A percentile compares a stretch with the other conserved stretches of the same genome.
Conservation (phyloP, 2,888 invertebrate species). For the Hecatera dysodea region DNA sequence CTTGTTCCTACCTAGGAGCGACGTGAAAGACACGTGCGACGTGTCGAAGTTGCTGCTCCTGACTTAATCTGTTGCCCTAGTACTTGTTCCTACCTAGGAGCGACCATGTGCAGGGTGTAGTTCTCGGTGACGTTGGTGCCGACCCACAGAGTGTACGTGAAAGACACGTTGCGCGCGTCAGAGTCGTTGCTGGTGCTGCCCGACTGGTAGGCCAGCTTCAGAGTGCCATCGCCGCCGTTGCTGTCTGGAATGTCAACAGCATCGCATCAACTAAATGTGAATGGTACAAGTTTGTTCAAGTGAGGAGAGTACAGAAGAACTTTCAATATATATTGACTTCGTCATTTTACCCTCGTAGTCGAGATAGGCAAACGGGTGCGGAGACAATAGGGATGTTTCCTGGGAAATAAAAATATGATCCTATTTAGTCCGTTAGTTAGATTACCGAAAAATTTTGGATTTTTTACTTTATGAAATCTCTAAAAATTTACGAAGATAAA, state of each 20-base stretch:
- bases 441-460: too few species aligned
- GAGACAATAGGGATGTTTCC: too few species aligned
- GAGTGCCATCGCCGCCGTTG: slow-evolving; percentile 86
- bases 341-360: neutral
- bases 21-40: slow-evolving; percentile 94
- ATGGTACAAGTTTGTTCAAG: too few species aligned
- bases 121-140: slow-evolving; percentile 96
- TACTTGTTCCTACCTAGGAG: slow-evolving; percentile 91
- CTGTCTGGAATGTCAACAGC: slow-evolving; percentile 73
- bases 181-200: slow-evolving; percentile 90
- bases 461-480: too few species aligned
- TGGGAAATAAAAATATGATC: too few species aligned
- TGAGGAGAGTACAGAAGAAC: too few species aligned
- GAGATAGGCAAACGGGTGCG: too few species aligned
- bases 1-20: slow-evolving; percentile 91
- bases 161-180: slow-evolving; percentile 93
- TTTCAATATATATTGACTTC: neutral
- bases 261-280: neutral
- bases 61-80: neutral
- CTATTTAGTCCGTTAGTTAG: too few species aligned
- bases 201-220: slow-evolving; percentile 86
- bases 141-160: slow-evolving; percentile 97
- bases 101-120: slow-evolving; percentile 94
- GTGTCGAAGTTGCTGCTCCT: slow-evolving; percentile 90
- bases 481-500: too few species aligned